Evolutionary conservation across 35 echinoderm and acorn worm species (phyloP), one percentile per base, ranked within the genome.

Genomic region (Acanthaster planci): DNA sequence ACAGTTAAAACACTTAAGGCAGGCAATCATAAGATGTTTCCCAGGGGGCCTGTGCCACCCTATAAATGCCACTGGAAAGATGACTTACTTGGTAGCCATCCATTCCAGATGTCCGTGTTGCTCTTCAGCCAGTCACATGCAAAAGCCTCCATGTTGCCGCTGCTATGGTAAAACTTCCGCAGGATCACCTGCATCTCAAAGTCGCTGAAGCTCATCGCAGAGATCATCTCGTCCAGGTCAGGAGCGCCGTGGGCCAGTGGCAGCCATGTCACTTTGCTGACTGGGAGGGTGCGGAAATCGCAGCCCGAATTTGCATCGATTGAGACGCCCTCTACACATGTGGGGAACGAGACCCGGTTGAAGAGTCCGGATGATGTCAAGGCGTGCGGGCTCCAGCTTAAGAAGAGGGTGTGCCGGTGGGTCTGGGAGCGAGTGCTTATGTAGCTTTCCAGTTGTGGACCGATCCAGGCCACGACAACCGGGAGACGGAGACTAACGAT

Each of bases 271-370:
- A 83, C 51, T 58, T 83, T 83, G 19, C 56, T 51, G 44, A 83
- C 38, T 8, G 29, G 53, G 38, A 58, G 38, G 44, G 27, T 22
- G 19, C 35, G 81, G 38, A 58, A 83, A 39, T 83, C 81, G 16
- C 81, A 83, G 53, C 81, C 81, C 8, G 53, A 36, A 22, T 57
- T 58, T 60, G 81, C 38, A 14, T 83, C 30, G 27, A 31, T 27
- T 0, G 12, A n/a, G 27, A 21, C 34, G 21, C 81, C 81, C n/a
- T 83, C 81, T 2, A 83, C 38, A 29, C 81, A 83, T 56, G 81
- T 59, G 32, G 85, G 85, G 75, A 87, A 87, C 3, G 85, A 52
- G 38, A 87, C 77, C 0, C 85, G 67, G n/a, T 36, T 47, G 76
- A 55, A 78, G 53, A 53, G 67, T 0, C 85, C 85, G 14, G 85